Evolutionary conservation across 2,888 invertebrate species (phyloP).

Genomic region (Caenorhabditis sp.): DNA sequence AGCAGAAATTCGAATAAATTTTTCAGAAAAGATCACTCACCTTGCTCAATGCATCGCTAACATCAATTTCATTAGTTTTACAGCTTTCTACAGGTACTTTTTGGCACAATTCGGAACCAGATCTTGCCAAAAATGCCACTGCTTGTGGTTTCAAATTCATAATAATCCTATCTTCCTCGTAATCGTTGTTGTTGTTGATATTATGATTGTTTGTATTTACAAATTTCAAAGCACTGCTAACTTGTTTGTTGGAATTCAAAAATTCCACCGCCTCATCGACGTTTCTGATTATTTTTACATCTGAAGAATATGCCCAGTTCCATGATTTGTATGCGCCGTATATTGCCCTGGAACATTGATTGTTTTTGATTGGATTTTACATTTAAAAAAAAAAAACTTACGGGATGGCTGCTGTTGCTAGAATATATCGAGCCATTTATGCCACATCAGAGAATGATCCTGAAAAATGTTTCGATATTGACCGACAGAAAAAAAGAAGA

Average conservation of each 20-base stretch:
- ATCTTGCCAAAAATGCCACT: slow-evolving; percentile 27
- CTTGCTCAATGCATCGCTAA: slow-evolving; percentile 39
- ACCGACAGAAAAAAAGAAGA: background rate
- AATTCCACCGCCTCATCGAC: slow-evolving; percentile 51
- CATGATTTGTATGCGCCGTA: slow-evolving; percentile 44
- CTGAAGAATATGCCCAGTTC: slow-evolving; percentile 21
- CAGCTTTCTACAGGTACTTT: slow-evolving; percentile 37
- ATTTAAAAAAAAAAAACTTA: slow-evolving; percentile 28
- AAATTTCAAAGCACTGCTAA: slow-evolving; percentile 11
- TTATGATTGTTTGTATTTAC: background rate
- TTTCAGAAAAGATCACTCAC: slow-evolving; percentile 7
- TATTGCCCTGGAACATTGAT: slow-evolving; percentile 38
- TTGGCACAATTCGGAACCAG: slow-evolving; percentile 40
- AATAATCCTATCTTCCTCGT: slow-evolving; percentile 25
- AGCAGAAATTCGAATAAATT: background rate
- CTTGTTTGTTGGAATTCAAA: slow-evolving; percentile 49
- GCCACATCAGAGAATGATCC: slow-evolving; percentile 19
- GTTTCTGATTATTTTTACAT: slow-evolving; percentile 37
- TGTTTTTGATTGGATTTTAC: background rate
- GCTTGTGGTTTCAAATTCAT: slow-evolving; percentile 38
- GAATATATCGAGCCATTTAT: slow-evolving; percentile 50
- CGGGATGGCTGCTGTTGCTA: slow-evolving; percentile 48
- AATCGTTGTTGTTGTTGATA: background rate
- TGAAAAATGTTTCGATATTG: background rate
- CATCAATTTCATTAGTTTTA: slow-evolving; percentile 25